Base-by-base conservation (phyloP, 2,888 invertebrate genomes). In the Idaea dimidiata region DNA sequence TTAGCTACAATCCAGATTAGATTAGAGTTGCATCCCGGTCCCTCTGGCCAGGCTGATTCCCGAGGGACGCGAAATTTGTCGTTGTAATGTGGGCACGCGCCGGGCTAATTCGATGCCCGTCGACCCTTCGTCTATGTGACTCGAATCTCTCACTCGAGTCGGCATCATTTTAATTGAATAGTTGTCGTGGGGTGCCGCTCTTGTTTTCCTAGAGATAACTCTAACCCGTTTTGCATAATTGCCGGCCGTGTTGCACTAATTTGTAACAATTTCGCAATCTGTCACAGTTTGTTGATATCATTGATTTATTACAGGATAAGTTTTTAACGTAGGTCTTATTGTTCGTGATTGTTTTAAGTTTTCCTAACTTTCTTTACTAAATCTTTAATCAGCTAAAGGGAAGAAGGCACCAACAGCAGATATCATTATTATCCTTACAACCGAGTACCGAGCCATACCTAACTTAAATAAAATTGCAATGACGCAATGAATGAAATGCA, bases 111-210 rank as follows among this genome's bases (percentile, higher is more conserved):
- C 88, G 86, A 87, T 86, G 87, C 81, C 84, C 80, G 77, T 77
- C 68, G 77, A 81, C 83, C 85, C 88, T 86, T 87, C 83, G 83
- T 72, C 82, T 83, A 87, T 91, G 89, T 90, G 90, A 91, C 87
- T 87, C 83, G 89, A 89, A 90, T 90, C 84, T 83, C 82, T 80
- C 43, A 43, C 72, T 79, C 82, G 81, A 79, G 85, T 82, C 85
- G 86, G 89, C 84, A 88, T 87, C 86, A 85, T 91, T 91, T 86
- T 91, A 91, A 92, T 92, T 91, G 91, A 92, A 92, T 92, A 91
- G 91, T 91, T 88, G 77, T 78, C 73, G 79, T 80, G 83, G 86
- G 86, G 88, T 81, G 82, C 71, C 77, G 73, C 78, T 76, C 80
- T 87, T 90, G 89, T 89, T 90, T 87, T 90, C 83, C 86, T 87